Conservation (phyloP, 2,888 invertebrate genomes). For the Geotrupes spiniger region DNA sequence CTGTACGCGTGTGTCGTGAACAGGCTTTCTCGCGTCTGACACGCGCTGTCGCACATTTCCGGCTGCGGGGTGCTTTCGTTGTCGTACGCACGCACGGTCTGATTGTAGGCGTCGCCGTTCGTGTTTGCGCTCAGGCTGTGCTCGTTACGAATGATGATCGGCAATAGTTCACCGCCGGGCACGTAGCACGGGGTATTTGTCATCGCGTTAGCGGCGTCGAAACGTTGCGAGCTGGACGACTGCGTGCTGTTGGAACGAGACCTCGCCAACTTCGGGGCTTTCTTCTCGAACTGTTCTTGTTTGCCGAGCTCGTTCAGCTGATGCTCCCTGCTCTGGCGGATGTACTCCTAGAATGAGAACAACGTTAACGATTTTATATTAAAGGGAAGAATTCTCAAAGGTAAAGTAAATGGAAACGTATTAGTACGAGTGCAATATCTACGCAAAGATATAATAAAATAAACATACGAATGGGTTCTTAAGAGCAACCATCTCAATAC, state of each 20-base stretch:
- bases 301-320: conserved; percentile 67
- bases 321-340: conserved; percentile 77
- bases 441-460: no score
- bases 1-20: conserved; percentile 53
- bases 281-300: conserved; percentile 38
- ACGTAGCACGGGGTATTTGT: conserved; percentile 50
- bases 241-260: conserved; percentile 42
- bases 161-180: conserved; percentile 50
- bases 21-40: conserved; percentile 80
- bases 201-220: conserved; percentile 34
- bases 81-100: conserved; percentile 30
- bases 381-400: no score
- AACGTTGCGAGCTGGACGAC: conserved; percentile 38
- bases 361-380: no score
- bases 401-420: no score
- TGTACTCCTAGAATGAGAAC: conserved; percentile 59
- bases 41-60: conserved; percentile 72
- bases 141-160: conserved; percentile 45
- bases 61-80: conserved; percentile 38
- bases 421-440: no score
- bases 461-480: no score
- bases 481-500: no score
- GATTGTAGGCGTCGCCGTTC: conserved; percentile 41
- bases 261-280: conserved; percentile 25
- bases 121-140: conserved; percentile 36